phyloP scores from a whole-genome alignment of 2,113 vertebrate genomes.

The Plecotus auritus region DNA sequence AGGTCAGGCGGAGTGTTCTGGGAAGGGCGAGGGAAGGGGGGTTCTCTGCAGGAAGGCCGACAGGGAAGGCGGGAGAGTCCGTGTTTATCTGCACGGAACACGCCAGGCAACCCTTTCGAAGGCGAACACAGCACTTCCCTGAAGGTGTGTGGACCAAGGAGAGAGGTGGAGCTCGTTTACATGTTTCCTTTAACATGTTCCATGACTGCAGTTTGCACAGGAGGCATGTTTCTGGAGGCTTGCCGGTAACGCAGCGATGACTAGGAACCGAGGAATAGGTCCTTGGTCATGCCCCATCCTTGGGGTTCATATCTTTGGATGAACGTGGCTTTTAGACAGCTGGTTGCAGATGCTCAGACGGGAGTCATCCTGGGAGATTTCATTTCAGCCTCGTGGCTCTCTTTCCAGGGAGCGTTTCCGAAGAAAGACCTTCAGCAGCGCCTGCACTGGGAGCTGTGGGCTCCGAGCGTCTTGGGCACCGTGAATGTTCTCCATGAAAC shows the following conservation, averaged over 20 bases:
- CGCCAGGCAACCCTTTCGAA: no score
- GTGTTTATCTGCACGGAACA: not conserved
- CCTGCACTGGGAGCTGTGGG: not conserved
- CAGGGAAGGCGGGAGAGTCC: rapidly evolving
- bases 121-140: not conserved
- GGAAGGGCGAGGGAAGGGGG: not conserved
- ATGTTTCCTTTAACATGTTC: not conserved
- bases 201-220: not conserved
- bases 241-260: not conserved
- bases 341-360: not conserved
- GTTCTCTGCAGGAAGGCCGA: not conserved
- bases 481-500: not conserved
- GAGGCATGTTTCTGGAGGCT: not conserved
- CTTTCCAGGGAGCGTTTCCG: not conserved
- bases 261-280: not conserved
- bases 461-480: not conserved
- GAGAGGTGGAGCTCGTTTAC: not conserved
- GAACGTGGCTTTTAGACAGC: not conserved
- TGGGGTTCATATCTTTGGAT: not conserved
- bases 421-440: not conserved
- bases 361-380: not conserved
- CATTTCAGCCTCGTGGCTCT: not conserved
- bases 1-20: not conserved
- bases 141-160: not conserved
- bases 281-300: rapidly evolving